These are phyloP conservation scores for Rhagologus leucostigma DNA, from an alignment of 2,113 vertebrate species.

Conservation along the genomic window DNA sequence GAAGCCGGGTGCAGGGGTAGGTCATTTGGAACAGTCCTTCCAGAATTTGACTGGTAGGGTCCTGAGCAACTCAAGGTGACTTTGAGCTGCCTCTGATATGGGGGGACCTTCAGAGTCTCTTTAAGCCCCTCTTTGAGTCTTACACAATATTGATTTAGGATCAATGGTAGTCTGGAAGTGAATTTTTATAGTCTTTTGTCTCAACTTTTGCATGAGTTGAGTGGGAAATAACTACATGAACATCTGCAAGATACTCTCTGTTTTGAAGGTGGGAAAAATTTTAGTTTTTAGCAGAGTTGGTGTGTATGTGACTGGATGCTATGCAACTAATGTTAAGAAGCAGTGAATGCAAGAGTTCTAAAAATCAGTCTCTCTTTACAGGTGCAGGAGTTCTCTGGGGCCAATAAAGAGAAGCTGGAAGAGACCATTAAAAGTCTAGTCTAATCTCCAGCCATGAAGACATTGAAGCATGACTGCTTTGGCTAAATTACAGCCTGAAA, in stretches of 20 bases:
- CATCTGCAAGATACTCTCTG: not conserved
- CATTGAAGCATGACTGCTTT: slow-evolving; percentile 14
- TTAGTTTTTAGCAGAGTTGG: not conserved
- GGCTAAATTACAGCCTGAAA: slow-evolving; percentile 49
- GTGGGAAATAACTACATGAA: not conserved
- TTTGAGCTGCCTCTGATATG: not conserved
- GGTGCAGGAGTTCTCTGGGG: slow-evolving; percentile 79
- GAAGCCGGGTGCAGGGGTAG: not conserved
- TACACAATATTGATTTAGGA: not conserved
- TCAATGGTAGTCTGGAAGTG: not conserved
- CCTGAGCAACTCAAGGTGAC: not conserved
- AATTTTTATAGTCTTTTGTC: not conserved
- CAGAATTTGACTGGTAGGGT: not conserved
- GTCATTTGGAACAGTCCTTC: not conserved
- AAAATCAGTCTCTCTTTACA: slow-evolving; percentile 39
- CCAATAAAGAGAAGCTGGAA: slow-evolving; percentile 78
- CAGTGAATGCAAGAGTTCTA: not conserved
- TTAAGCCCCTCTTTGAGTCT: not conserved
- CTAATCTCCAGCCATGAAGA: slow-evolving; percentile 30
- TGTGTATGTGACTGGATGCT: not conserved
- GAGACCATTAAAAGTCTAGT: slow-evolving; percentile 68
- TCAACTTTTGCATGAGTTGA: not conserved
- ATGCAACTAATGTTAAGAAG: not conserved
- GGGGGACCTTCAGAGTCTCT: not conserved
- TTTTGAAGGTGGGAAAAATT: not conserved